Conservation (phyloP, 2,797 vertebrate species). For the Sitta carolinensis region DNA sequence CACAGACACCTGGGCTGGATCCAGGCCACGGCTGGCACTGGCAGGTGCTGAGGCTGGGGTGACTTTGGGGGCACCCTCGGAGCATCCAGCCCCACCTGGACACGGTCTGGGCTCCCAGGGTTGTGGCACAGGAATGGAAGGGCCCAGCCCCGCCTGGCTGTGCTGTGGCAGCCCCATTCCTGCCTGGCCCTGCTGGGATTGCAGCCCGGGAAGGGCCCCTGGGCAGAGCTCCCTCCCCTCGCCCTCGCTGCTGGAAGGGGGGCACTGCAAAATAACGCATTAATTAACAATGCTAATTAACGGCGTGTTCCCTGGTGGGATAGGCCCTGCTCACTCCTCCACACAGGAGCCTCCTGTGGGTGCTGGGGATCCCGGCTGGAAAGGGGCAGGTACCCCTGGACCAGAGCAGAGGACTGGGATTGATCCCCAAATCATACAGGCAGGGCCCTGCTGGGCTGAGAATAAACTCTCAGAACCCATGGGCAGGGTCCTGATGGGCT, state of each 20-base stretch:
- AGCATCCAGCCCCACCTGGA: fast-evolving
- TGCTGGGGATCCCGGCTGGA: background rate
- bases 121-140: fast-evolving
- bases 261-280: slow-evolving; percentile 15
- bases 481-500: background rate
- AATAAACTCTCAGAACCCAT: background rate
- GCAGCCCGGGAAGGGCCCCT: background rate
- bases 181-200: fast-evolving
- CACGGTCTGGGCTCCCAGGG: fast-evolving
- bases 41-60: background rate
- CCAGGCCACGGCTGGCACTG: fast-evolving
- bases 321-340: background rate
- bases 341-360: background rate
- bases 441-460: background rate
- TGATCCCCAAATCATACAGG: no score
- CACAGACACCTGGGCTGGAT: background rate
- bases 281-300: slow-evolving; percentile 40
- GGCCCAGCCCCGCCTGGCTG: fast-evolving
- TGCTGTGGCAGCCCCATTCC: background rate
- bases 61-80: background rate
- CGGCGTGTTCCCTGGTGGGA: background rate
- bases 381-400: no score
- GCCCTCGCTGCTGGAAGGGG: background rate
- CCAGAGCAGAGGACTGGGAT: background rate
- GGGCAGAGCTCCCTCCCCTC: background rate